Evolutionary conservation across 1,140 invertebrate species (phyloP).

Genomic region (Hyles euphorbiae): DNA sequence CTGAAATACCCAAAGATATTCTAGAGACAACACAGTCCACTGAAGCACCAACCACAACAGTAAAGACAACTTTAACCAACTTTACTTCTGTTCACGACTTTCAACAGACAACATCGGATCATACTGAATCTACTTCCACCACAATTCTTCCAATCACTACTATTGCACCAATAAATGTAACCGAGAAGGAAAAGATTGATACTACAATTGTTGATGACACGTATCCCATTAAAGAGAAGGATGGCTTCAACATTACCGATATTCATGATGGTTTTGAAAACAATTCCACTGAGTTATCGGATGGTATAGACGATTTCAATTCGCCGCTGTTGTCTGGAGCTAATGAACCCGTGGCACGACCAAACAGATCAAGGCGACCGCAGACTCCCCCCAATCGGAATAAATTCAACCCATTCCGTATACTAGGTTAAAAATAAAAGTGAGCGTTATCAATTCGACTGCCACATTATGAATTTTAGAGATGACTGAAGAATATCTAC

Average conservation of each 20-base stretch:
- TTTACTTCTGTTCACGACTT: too few relatives aligned
- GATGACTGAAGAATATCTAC: slow-evolving; percentile 12
- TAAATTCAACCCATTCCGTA: slow-evolving; percentile 69
- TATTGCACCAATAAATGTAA: neutral
- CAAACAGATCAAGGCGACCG: slow-evolving; percentile 53
- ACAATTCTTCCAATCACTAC: neutral
- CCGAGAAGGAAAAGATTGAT: slow-evolving; percentile 2
- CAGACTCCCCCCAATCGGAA: slow-evolving; percentile 42
- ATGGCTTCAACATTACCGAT: slow-evolving; percentile 11
- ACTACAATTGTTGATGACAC: neutral
- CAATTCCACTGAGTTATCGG: slow-evolving; percentile 16
- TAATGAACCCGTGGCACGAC: slow-evolving; percentile 55
- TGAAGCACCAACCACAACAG: too few relatives aligned
- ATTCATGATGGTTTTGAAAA: slow-evolving; percentile 19
- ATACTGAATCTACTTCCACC: too few relatives aligned
- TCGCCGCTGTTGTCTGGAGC: slow-evolving; percentile 63
- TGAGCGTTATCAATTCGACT: slow-evolving; percentile 29
- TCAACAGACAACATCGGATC: too few relatives aligned
- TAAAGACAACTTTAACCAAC: too few relatives aligned
- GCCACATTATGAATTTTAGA: slow-evolving; percentile 33
- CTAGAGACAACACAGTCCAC: too few relatives aligned
- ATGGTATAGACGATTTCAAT: slow-evolving; percentile 52
- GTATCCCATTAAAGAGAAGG: slow-evolving; percentile 11
- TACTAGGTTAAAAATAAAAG: slow-evolving; percentile 53
- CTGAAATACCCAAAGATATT: too few relatives aligned